A percentile compares a stretch with the other conserved stretches of the same genome.
Evolutionary conservation across 2,888 invertebrate species (phyloP).

Genomic region (Glaucopsyche alexis): DNA sequence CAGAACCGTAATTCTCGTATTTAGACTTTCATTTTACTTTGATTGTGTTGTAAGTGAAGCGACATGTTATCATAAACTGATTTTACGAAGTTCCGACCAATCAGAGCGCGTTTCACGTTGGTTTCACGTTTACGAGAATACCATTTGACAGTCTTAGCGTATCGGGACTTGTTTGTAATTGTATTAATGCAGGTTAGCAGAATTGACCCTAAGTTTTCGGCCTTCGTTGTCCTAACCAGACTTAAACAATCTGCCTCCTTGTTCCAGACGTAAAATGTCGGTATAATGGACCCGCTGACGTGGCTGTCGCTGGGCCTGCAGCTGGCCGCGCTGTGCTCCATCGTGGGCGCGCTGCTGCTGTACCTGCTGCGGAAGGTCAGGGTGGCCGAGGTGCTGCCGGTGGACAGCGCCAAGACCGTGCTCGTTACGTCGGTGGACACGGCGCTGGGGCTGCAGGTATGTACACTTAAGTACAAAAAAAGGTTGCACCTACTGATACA

Average conservation of each 20-base stretch:
- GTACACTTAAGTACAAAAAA: background rate
- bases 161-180: too few relatives aligned
- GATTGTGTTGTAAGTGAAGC: too few relatives aligned
- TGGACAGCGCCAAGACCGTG: conserved; percentile 85
- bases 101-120: too few relatives aligned
- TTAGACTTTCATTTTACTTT: too few relatives aligned
- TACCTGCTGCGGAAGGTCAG: conserved; percentile 89
- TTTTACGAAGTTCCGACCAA: too few relatives aligned
- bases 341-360: conserved; percentile 89
- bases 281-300: conserved; percentile 88
- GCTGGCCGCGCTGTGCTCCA: conserved; percentile 88
- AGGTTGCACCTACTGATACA: background rate
- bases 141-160: too few relatives aligned
- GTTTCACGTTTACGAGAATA: too few relatives aligned
- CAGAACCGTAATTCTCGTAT: too few relatives aligned
- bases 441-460: conserved; percentile 87
- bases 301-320: conserved; percentile 89
- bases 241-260: conserved; percentile 38
- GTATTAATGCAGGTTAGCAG: too few relatives aligned
- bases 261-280: conserved; percentile 61
- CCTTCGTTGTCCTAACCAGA: too few relatives aligned
- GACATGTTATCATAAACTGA: too few relatives aligned
- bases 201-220: too few relatives aligned
- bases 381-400: conserved; percentile 75
- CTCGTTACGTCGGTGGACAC: conserved; percentile 90